phyloP scores from a whole-genome alignment of 2,888 invertebrate species.

The Drosophila fulvimacula region DNA sequence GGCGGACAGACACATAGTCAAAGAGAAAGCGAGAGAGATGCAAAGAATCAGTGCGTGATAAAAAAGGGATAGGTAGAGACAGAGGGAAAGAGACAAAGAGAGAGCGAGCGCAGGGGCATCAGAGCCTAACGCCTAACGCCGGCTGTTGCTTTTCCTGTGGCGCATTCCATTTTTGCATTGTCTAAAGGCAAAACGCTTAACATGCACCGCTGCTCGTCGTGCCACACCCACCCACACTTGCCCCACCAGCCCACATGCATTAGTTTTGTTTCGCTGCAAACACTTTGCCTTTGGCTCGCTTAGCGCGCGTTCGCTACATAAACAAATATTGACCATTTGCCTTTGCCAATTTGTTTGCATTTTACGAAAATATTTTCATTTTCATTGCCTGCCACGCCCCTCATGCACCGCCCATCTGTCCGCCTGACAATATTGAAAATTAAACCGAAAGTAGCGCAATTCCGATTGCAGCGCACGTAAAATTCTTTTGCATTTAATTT shows the following conservation, averaged over 20 bases:
- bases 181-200: constrained; percentile 67
- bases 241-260: constrained; percentile 11
- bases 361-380: constrained; percentile 81
- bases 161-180: constrained; percentile 43
- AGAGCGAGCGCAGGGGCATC: background rate
- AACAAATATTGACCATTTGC: constrained; percentile 83
- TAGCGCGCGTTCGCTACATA: constrained; percentile 45
- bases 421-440: constrained; percentile 53
- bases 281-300: constrained; percentile 20
- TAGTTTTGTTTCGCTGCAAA: constrained; percentile 27
- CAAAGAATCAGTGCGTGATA: background rate
- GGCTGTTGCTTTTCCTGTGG: constrained; percentile 57
- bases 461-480: constrained; percentile 17
- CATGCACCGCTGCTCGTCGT: constrained; percentile 58
- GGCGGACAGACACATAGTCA: constrained; percentile 2
- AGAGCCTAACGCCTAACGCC: constrained; percentile 16
- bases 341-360: constrained; percentile 82
- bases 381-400: constrained; percentile 42
- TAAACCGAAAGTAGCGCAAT: constrained; percentile 38
- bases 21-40: constrained; percentile 1
- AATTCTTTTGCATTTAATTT: background rate
- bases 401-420: background rate
- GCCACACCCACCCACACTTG: background rate
- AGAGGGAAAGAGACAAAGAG: background rate
- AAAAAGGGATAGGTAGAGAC: background rate